Evolutionary conservation across 2,113 vertebrate genomes (phyloP).

Genomic region (Hystrix cristata): DNA sequence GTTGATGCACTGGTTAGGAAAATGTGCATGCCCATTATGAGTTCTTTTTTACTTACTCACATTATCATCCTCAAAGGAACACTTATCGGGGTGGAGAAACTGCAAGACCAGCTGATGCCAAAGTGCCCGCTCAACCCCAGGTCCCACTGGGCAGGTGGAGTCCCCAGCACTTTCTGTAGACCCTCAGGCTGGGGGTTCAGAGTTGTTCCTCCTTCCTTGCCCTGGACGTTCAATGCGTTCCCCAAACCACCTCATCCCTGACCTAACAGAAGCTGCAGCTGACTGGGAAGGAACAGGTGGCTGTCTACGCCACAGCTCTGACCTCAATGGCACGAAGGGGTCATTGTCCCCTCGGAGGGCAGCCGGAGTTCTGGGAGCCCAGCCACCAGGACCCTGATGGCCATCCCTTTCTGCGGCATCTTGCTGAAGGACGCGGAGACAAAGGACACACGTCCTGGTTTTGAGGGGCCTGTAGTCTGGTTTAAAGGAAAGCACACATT

Average conservation of each 20-base stretch:
- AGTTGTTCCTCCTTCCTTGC: not conserved
- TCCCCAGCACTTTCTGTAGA: not conserved
- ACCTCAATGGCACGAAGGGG: too few relatives aligned
- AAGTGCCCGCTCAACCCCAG: too few relatives aligned
- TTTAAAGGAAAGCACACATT: not conserved
- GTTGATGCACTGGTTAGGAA: not conserved
- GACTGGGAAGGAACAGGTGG: too few relatives aligned
- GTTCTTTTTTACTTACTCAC: not conserved
- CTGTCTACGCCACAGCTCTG: too few relatives aligned
- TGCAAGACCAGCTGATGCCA: not conserved
- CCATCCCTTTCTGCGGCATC: fast-evolving
- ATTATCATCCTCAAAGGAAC: not conserved
- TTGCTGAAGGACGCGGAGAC: not conserved
- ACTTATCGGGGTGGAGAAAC: fast-evolving
- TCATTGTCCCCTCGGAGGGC: too few relatives aligned
- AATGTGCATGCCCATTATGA: fast-evolving
- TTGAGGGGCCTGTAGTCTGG: not conserved
- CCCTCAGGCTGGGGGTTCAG: not conserved
- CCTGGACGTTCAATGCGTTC: not conserved
- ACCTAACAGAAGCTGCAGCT: not conserved
- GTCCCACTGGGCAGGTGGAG: too few relatives aligned
- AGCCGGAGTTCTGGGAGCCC: fast-evolving
- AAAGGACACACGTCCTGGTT: not conserved
- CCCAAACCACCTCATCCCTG: not conserved
- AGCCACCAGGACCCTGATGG: not conserved